phyloP scores from a whole-genome alignment of 2,113 vertebrate genomes.

The Tamias sibiricus region DNA sequence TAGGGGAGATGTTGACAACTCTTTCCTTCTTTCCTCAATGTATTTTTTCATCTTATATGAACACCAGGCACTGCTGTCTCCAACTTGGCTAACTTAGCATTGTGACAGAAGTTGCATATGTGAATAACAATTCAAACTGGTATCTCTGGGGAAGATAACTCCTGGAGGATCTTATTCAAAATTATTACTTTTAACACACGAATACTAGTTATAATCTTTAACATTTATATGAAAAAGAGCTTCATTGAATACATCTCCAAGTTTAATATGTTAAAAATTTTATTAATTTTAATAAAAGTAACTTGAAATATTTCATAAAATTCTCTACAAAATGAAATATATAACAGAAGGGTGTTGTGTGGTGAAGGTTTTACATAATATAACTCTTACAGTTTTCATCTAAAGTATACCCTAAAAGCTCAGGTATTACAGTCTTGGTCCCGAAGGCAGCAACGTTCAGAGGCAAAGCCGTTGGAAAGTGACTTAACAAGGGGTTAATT shows the following conservation, averaged over 20 bases:
- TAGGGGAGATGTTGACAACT: not conserved
- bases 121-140: not conserved
- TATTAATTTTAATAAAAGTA: not conserved
- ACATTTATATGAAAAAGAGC: not conserved
- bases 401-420: too few species aligned
- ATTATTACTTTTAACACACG: not conserved
- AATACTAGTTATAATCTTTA: not conserved
- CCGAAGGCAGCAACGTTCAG: too few species aligned
- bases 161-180: not conserved
- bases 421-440: too few species aligned
- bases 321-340: not conserved
- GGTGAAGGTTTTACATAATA: not conserved
- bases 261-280: not conserved
- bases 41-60: not conserved
- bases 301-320: not conserved
- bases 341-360: not conserved
- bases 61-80: not conserved
- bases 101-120: not conserved
- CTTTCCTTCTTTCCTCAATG: not conserved
- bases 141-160: not conserved
- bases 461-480: too few species aligned
- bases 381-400: too few species aligned
- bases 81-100: not conserved
- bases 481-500: too few species aligned
- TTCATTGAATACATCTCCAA: not conserved